phyloP scores from a whole-genome alignment of 1,140 invertebrate genomes.

The Nasonia longicornis region DNA sequence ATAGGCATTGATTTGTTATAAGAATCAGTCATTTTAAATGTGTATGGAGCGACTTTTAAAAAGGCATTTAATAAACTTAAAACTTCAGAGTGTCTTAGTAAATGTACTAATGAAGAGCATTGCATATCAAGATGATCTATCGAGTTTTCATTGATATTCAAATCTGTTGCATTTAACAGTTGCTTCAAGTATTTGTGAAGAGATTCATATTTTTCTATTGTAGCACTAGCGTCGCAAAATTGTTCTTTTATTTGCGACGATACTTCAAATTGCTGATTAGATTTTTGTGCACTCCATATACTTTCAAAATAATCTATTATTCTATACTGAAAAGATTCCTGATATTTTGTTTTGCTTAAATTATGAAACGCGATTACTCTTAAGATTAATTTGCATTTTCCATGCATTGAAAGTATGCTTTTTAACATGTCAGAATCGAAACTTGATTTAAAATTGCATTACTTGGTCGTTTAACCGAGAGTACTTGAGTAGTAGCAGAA shows the following conservation, averaged over 20 bases:
- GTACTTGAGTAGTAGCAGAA: too few species aligned
- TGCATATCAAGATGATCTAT: not conserved
- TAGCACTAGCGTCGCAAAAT: not conserved
- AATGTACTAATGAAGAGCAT: constrained; percentile 10
- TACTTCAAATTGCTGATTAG: not conserved
- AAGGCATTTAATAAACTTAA: constrained; percentile 15
- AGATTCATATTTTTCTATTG: constrained; percentile 7
- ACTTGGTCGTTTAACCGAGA: too few species aligned
- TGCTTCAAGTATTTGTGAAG: not conserved
- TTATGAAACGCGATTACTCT: not conserved
- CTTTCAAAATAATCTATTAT: constrained; percentile 43
- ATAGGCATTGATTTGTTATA: constrained; percentile 8
- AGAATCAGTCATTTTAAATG: not conserved
- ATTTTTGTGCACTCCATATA: not conserved
- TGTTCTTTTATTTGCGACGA: constrained; percentile 3
- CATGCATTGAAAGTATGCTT: not conserved
- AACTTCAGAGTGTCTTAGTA: constrained; percentile 7
- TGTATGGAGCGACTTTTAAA: not conserved
- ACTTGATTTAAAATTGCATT: too few species aligned
- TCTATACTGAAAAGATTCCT: constrained; percentile 37
- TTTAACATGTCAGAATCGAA: too few species aligned
- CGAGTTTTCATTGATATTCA: not conserved
- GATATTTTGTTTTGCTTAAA: not conserved
- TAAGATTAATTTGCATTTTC: not conserved
- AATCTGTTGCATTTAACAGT: not conserved